Evolutionary conservation across 2,113 vertebrate species (phyloP), one percentile per base, ranked within the genome.

Genomic region (Ornithorhynchus anatinus): DNA sequence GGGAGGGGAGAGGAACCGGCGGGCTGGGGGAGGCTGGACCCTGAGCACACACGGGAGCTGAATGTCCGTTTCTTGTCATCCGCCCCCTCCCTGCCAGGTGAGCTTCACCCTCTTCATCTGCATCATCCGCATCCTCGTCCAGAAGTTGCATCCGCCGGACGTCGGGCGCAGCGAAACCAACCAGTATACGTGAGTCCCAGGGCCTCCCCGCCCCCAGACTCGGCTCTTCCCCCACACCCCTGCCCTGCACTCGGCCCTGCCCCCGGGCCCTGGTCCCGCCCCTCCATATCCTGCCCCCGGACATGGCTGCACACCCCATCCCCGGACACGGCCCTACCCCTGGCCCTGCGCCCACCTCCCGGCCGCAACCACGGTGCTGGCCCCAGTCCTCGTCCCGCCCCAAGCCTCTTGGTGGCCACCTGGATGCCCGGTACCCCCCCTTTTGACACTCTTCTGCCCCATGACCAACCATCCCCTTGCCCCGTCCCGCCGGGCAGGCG

Each of bases 71-170:
- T 60, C 15, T 45, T 52, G 36, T 66, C 5, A 1, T 53, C 51
- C 33, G 16, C 50, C 2, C 57, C 37, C 25, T 2, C 20, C 33
- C 32, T 1, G 2, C 22, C 84, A 99, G 98, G 92, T 96, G 48
- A 99, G 97, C 81, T 97, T 97, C 73, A 86, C 96, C 76, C 94
- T 99, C 59, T 99, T 99, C 75, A 93, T 98, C 52, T 94, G 95
- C 81, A 98, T 99, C 68, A 97, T 99, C 75, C 94, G 96, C 15
- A 98, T 99, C 77, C 91, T 99, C 42, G 92, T 94, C 1, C 97
- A 99, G 90, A 99, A 99, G 85, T 90, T 99, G 73, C 97, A 95
- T 53, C 96, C 96, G 40, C 96, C 96, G 0, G 95, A 99, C 1
- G 93, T 97, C 0, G 94, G 96, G 19, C 95, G 94, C 84, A 97